phyloP scores from a whole-genome alignment of 2,888 invertebrate genomes.

The Eupeodes latifasciatus region DNA sequence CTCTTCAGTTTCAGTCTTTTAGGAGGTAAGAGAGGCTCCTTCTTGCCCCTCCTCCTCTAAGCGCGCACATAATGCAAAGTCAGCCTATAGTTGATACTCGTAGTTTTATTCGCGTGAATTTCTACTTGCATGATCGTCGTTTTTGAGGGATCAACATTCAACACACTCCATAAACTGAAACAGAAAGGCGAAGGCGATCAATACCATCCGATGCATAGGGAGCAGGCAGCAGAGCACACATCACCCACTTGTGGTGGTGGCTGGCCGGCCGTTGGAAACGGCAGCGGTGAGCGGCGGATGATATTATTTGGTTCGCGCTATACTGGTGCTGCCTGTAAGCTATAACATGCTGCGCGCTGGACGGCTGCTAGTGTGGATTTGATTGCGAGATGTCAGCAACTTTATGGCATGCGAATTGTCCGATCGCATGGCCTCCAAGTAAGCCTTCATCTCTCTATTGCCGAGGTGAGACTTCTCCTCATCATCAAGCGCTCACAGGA shows the following conservation, averaged over 20 bases:
- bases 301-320: constrained; percentile 52
- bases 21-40: background rate
- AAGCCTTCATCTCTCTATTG: constrained; percentile 30
- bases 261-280: background rate
- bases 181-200: constrained; percentile 64
- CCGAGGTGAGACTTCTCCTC: constrained; percentile 4
- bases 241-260: constrained; percentile 58
- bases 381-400: constrained; percentile 75
- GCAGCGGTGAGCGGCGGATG: constrained; percentile 21
- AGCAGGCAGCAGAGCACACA: constrained; percentile 44
- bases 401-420: constrained; percentile 76
- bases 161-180: background rate
- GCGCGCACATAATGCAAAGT: background rate
- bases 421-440: constrained; percentile 68
- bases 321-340: constrained; percentile 26
- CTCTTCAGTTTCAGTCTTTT: background rate
- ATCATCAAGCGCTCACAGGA: background rate
- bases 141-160: constrained; percentile 61
- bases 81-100: constrained; percentile 48
- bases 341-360: background rate
- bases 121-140: constrained; percentile 69
- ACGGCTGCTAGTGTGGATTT: constrained; percentile 60
- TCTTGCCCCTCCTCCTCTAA: background rate
- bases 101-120: constrained; percentile 74
- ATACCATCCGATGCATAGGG: constrained; percentile 39